Evolutionary conservation across 1,140 invertebrate species (phyloP), one percentile per base, ranked within the genome.

Genomic region (Drosophila arawakana): DNA sequence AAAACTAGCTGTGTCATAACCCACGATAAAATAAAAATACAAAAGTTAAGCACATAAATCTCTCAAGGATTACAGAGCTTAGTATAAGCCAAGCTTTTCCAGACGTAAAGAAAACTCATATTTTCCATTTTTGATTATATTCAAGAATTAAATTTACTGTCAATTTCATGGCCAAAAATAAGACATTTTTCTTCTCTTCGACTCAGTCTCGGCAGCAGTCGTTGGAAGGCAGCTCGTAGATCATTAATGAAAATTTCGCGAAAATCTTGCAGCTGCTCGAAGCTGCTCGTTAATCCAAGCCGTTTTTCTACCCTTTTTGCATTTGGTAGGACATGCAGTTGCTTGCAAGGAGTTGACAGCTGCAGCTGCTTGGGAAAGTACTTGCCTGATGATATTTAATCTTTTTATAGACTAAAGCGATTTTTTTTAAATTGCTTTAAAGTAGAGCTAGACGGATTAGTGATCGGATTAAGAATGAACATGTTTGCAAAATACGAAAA

Each of bases 401-500:
- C 84, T 88, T 76, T 81, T 88, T 89, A 81, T 88, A 62, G 49
- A 34, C 44, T 49, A 61, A 65, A 68, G 58, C 34, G 41, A 44
- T 75, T 59, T 59, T 79, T 62, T 63, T 21, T 67, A 69, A 72
- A 41, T 69, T 49, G 25, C 37, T 8, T 37, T 3, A 57, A 9
- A 35, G 15, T 54, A 54, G n/a, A 35, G 39, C 34, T 21, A 58
- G 65, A 18, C 59, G 84, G 84, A 89, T 89, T 89, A 89, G 69
- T 68, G 50, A 80, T 65, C 83, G 83, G 84, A 89, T 89, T 89
- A 81, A 89, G 84, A 89, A 89, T 88, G 83, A 89, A 88, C 70
- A 67, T 88, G 84, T 88, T 89, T 89, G 84, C 84, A 89, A 88
- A 88, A 76, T 88, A 88, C 30, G 50, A 65, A 52, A 61, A 73